Evolutionary conservation across 2,113 vertebrate genomes (phyloP), one percentile per base, ranked within the genome.

Genomic region (Prietella phreatophila): DNA sequence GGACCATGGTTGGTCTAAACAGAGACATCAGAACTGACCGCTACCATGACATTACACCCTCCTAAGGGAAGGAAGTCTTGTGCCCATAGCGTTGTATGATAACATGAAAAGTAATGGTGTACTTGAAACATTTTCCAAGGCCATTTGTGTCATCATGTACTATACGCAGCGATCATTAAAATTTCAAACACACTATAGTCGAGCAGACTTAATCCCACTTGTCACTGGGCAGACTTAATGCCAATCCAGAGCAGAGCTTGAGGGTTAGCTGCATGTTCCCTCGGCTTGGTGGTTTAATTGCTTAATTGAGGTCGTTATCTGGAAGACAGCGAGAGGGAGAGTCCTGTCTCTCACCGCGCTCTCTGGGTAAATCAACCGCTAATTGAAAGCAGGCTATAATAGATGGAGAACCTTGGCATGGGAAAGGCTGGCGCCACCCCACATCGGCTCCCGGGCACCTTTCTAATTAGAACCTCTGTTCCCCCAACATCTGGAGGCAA

Each of bases 301-400:
- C 87, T 83, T 91, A 89, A 89, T 89, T 91, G 82, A 89, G 84
- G 76, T 90, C 61, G 82, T 90, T 90, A 90, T 91, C 75, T 83
- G 89, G 25, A 61, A 47, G 42, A 91, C 53, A n/a, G 69, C 69
- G 83, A 73, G 76, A 42, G 36, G 82, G 42, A 53, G 83, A 53
- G 17, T 13, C 11, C 22, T 63, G 73, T 84, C 75, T 86, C 88
- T 87, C 78, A 91, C 93, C 91, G 82, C 76, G 83, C 85, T 87
- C 84, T 85, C 78, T 2, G 36, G 80, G 82, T 86, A 83, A 88
- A 90, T 86, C 85, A 83, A 8, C 15, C 17, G 14, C 53, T 83
- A 89, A 90, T 85, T 89, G 88, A 88, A 86, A 84, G 86, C 80
- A 82, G 82, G 87, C 65, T 33, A 42, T 87, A 85, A 85, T 84